phyloP scores from a whole-genome alignment of 2,888 invertebrate genomes.

The Ferrisia virgata region DNA sequence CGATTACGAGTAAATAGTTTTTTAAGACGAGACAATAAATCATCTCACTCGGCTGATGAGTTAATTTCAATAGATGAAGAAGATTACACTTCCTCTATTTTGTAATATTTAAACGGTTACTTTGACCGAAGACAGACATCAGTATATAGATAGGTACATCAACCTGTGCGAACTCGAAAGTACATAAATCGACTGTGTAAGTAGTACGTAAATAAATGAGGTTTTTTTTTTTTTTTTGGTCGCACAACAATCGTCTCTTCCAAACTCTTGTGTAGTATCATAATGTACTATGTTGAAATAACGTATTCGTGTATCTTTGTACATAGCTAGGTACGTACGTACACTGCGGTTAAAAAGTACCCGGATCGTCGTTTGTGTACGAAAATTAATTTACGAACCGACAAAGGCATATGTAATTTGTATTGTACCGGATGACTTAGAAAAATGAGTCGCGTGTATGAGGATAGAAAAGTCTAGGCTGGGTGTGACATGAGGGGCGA shows the following conservation, averaged over 20 bases:
- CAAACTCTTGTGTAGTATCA: too few species aligned
- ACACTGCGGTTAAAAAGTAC: neutral
- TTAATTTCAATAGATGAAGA: neutral
- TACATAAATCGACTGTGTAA: neutral
- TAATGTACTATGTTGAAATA: too few species aligned
- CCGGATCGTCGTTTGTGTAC: neutral
- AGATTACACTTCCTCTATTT: slow-evolving; percentile 21
- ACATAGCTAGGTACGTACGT: too few species aligned
- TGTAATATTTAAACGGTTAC: neutral
- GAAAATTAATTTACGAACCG: slow-evolving; percentile 3
- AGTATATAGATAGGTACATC: too few species aligned
- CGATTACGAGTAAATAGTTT: slow-evolving; percentile 2
- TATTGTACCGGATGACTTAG: neutral
- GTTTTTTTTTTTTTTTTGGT: neutral
- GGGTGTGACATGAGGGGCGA: too few species aligned
- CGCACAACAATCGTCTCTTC: neutral
- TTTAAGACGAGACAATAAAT: slow-evolving; percentile 1
- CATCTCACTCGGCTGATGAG: slow-evolving; percentile 4
- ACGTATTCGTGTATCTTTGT: too few species aligned
- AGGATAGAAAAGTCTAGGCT: neutral
- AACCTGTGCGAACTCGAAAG: neutral
- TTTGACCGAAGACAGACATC: neutral
- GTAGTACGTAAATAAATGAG: neutral
- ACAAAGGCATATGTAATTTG: neutral
- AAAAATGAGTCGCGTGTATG: neutral